These are phyloP conservation scores for Mamestra configurata DNA, from an alignment of 1,140 invertebrate species.

Conservation along the genomic window DNA sequence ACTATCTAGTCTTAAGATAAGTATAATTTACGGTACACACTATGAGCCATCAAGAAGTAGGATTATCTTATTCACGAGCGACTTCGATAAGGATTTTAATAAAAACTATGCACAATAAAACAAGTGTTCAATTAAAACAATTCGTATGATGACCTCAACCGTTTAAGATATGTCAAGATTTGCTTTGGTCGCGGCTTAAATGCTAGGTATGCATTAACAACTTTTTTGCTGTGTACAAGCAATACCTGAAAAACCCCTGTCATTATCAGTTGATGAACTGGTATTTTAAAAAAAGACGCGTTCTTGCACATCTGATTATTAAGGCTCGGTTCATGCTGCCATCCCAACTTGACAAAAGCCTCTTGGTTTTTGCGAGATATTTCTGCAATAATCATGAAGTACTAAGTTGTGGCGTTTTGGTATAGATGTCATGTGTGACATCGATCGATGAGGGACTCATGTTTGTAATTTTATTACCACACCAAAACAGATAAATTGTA, in stretches of 20 bases:
- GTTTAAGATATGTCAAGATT: constrained; percentile 1
- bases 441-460: too few relatives aligned
- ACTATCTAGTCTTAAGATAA: background rate
- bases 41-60: background rate
- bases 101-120: background rate
- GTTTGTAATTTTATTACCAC: too few relatives aligned
- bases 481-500: too few relatives aligned
- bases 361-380: background rate
- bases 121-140: background rate
- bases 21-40: background rate
- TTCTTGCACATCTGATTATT: background rate
- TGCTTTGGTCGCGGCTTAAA: background rate
- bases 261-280: background rate
- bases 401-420: too few relatives aligned
- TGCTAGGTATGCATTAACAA: background rate
- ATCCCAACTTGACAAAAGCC: too few relatives aligned
- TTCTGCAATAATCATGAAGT: background rate
- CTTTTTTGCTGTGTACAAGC: background rate
- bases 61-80: background rate
- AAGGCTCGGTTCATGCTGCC: too few relatives aligned
- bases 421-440: background rate
- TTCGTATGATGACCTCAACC: background rate
- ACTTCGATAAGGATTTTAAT: background rate
- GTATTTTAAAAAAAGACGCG: background rate
- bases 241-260: too few relatives aligned